Base-by-base conservation (phyloP, 64 coral and sea anemone genomes). In the Pocillopora damicornis region DNA sequence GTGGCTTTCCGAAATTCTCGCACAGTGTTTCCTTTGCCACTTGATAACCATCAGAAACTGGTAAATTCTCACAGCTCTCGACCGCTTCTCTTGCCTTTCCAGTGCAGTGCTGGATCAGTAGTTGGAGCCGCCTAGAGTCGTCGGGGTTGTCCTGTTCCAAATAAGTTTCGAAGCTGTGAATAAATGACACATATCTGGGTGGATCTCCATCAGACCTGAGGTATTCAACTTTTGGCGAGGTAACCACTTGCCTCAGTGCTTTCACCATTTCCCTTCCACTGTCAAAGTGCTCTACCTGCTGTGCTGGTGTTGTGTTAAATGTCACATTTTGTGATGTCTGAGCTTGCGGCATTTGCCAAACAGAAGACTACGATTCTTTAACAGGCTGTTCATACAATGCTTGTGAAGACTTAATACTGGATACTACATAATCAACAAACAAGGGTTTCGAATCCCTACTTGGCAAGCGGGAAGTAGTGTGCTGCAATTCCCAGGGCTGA, bases 1-100 rank as follows among this genome's bases (percentile, higher is more conserved):
- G 92, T 57, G 92, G 88, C n/a, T 81, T 62, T 42, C 92, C 83
- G 82, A 94, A 87, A n/a, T 87, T 94, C 66, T 94, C 92, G 59
- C 74, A 79, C 4, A 94, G 75, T 0, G 93, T 88, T 30, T 81
- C 45, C 58, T 94, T 94, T 11, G 77, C 89, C n/a, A 79, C 81
- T 72, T 26, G 51, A 26, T 95, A 95, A 12, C 58, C 77, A 20
- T 91, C 89, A 38, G 37, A 20, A 16, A 56, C 45, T 17, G 93
- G 84, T 63, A 91, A 88, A 63, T 88, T 95, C 11, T 76, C 83
- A 77, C 93, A 69, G n/a, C 63, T 85, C 22, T 85, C 81, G 1
- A 85, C 20, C 15, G 81, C 38, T 13, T 85, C 61, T 14, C 65
- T 73, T 23, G 36, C 63, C 69, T 22, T 78, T 17, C 76, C 76